phyloP scores from a whole-genome alignment of 2,888 invertebrate genomes.

The Trypoxylon attenuatum region DNA sequence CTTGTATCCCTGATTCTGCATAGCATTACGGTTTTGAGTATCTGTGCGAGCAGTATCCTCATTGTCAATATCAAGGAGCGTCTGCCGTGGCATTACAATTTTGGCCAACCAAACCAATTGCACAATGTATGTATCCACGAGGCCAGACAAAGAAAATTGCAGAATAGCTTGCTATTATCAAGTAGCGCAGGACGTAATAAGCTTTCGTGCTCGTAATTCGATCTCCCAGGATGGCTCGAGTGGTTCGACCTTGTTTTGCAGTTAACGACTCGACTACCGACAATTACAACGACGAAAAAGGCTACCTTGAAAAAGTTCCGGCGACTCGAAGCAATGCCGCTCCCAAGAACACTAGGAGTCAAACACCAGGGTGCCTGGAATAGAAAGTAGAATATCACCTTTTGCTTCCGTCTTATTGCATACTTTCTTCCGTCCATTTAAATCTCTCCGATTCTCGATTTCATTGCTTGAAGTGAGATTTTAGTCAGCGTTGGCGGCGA shows the following conservation, averaged over 20 bases:
- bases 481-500: background rate
- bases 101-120: background rate
- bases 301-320: too few relatives aligned
- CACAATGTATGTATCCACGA: background rate
- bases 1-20: too few relatives aligned
- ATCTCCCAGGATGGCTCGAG: slow-evolving; percentile 2
- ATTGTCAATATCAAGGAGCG: background rate
- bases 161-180: background rate
- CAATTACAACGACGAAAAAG: background rate
- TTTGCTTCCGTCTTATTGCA: background rate
- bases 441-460: background rate
- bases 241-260: slow-evolving; percentile 13
- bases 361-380: too few relatives aligned
- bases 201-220: slow-evolving; percentile 7
- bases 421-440: too few relatives aligned
- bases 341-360: too few relatives aligned
- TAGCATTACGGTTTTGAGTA: background rate
- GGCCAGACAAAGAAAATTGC: background rate
- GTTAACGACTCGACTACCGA: background rate
- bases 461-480: background rate
- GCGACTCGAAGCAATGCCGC: background rate
- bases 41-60: too few relatives aligned
- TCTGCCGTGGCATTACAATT: background rate
- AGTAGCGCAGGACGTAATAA: background rate
- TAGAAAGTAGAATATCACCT: background rate